Percentiles rank a stretch among this genome's conserved stretches.
Conservation (phyloP, 2,888 invertebrate genomes). For the Eristalis intricaria region DNA sequence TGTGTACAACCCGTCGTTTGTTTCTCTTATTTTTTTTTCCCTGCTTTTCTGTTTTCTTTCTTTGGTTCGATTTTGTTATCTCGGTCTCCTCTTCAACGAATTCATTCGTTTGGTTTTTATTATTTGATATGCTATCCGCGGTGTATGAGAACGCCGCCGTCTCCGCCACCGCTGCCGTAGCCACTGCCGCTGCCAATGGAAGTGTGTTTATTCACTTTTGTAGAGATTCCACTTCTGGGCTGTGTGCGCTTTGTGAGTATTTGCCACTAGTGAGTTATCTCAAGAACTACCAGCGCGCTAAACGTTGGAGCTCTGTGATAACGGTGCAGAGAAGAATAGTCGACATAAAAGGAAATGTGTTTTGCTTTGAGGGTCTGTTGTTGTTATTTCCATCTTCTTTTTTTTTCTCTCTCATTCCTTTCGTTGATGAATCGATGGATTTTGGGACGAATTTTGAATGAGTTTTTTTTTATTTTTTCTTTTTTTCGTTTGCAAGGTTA, state of each 20-base stretch:
- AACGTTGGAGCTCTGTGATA: conserved; percentile 1
- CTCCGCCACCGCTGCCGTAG: background rate
- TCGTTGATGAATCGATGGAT: conserved; percentile 26
- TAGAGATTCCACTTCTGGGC: conserved; percentile 38
- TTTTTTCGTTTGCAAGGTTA: background rate
- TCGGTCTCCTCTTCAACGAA: background rate
- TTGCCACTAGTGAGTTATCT: conserved; percentile 16
- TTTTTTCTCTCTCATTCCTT: background rate
- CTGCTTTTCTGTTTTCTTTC: background rate
- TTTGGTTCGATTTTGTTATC: background rate
- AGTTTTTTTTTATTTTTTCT: background rate
- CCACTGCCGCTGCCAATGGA: background rate
- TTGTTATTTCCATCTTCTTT: background rate
- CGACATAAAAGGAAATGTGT: background rate
- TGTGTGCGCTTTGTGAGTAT: conserved; percentile 17
- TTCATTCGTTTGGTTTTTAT: conserved; percentile 10
- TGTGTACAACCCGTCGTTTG: conserved; percentile 41
- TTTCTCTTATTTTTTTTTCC: conserved; percentile 1
- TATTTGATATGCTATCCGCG: conserved; percentile 36
- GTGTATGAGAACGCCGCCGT: background rate
- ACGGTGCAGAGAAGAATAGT: conserved; percentile 14
- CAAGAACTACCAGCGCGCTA: conserved; percentile 1
- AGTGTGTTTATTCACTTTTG: conserved; percentile 34
- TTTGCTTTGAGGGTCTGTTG: background rate
- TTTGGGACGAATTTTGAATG: background rate